phyloP scores from a whole-genome alignment of 2,113 vertebrate species.

The Nicator chloris region DNA sequence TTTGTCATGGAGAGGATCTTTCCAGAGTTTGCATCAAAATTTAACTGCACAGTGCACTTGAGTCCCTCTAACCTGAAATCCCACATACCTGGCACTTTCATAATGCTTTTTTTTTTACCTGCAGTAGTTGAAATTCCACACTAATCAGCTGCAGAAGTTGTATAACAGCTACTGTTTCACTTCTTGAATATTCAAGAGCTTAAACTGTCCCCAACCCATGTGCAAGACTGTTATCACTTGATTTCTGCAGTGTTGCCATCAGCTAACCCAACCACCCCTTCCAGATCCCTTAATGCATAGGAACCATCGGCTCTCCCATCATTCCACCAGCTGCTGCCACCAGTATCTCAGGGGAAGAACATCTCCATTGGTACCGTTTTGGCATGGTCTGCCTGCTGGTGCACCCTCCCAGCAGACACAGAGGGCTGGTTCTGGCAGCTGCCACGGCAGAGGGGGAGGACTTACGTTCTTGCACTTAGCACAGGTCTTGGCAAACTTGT shows the following conservation, averaged over 20 bases:
- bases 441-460: not conserved
- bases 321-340: not conserved
- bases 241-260: not conserved
- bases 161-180: too few species aligned
- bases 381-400: not conserved
- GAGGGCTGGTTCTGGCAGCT: not conserved
- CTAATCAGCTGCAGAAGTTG: too few species aligned
- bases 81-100: too few species aligned
- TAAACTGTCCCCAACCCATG: not conserved
- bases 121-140: too few species aligned
- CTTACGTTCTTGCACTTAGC: conserved; percentile 91
- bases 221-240: not conserved
- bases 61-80: not conserved
- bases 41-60: not conserved
- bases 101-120: too few species aligned
- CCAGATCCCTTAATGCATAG: too few species aligned
- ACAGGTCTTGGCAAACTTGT: conserved; percentile 93
- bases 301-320: not conserved
- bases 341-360: not conserved
- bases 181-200: not conserved
- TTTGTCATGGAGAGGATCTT: not conserved
- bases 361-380: not conserved
- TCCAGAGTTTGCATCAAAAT: not conserved
- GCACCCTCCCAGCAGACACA: not conserved
- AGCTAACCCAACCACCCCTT: not conserved